Percentiles rank a stretch among this genome's conserved stretches.
Evolutionary conservation across 2,797 vertebrate species (phyloP).

Genomic region (Gambusia yucatana): DNA sequence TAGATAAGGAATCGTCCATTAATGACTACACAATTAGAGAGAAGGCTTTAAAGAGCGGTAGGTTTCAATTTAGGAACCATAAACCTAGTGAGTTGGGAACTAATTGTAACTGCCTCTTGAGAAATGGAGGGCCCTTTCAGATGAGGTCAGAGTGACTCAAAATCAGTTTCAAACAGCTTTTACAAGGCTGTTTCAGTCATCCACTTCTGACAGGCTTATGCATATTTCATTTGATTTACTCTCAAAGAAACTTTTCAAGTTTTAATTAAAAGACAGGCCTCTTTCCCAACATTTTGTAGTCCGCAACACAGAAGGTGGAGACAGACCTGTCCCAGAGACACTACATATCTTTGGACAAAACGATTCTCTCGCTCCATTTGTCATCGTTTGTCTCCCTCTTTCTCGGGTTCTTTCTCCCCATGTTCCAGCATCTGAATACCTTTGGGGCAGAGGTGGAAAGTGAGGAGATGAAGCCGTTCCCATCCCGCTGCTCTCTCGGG

Average conservation of each 20-base stretch:
- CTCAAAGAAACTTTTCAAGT: conserved; percentile 50
- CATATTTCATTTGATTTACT: conserved; percentile 50
- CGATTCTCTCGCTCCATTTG: conserved; percentile 66
- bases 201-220: conserved; percentile 44
- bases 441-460: conserved; percentile 60
- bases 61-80: conserved; percentile 77
- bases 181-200: conserved; percentile 81
- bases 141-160: conserved; percentile 91
- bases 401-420: conserved; percentile 40
- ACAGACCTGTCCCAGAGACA: conserved; percentile 57
- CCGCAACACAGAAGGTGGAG: conserved; percentile 41
- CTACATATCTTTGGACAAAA: conserved; percentile 72
- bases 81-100: conserved; percentile 77
- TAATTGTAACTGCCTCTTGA: conserved; percentile 68
- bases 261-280: conserved; percentile 59
- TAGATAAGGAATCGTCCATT: conserved; percentile 72
- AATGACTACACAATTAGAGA: conserved; percentile 78
- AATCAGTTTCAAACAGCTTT: conserved; percentile 93
- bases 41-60: conserved; percentile 71
- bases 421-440: conserved; percentile 72
- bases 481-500: conserved; percentile 57
- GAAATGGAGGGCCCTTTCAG: conserved; percentile 61
- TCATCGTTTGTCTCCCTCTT: conserved; percentile 51
- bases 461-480: conserved; percentile 52
- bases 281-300: conserved; percentile 49